Conservation (phyloP, 2,113 vertebrate species). For the Myotis lucifugus region DNA sequence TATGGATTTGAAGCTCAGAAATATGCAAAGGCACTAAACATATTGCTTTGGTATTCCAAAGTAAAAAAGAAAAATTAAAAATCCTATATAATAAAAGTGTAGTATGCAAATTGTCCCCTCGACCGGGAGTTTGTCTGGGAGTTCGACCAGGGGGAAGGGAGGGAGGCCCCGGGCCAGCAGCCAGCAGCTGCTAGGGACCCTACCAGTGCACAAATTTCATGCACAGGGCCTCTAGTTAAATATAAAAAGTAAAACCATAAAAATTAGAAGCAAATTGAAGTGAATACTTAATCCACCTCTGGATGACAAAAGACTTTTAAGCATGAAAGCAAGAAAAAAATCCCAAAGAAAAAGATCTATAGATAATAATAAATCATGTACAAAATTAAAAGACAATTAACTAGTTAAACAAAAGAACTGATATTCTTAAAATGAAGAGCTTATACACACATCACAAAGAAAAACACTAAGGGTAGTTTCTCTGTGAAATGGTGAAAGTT, state of each 20-base stretch:
- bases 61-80: slow-evolving; percentile 40
- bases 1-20: background rate
- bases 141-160: too few species aligned
- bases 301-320: background rate
- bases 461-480: slow-evolving; percentile 13
- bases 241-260: slow-evolving; percentile 23
- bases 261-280: slow-evolving; percentile 43
- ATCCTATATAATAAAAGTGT: too few species aligned
- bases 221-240: background rate
- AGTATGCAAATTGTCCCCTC: too few species aligned
- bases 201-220: too few species aligned
- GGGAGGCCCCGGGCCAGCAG: too few species aligned
- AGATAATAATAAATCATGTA: background rate
- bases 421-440: slow-evolving; percentile 37
- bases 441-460: slow-evolving; percentile 5
- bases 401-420: slow-evolving; percentile 40
- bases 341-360: background rate
- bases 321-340: slow-evolving; percentile 31
- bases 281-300: slow-evolving; percentile 2
- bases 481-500: background rate
- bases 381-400: slow-evolving; percentile 49
- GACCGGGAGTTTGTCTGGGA: too few species aligned
- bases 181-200: too few species aligned
- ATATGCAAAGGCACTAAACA: slow-evolving; percentile 30
- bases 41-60: background rate